phyloP scores from a whole-genome alignment of 1,140 invertebrate species.

The Brachionus rubens region DNA sequence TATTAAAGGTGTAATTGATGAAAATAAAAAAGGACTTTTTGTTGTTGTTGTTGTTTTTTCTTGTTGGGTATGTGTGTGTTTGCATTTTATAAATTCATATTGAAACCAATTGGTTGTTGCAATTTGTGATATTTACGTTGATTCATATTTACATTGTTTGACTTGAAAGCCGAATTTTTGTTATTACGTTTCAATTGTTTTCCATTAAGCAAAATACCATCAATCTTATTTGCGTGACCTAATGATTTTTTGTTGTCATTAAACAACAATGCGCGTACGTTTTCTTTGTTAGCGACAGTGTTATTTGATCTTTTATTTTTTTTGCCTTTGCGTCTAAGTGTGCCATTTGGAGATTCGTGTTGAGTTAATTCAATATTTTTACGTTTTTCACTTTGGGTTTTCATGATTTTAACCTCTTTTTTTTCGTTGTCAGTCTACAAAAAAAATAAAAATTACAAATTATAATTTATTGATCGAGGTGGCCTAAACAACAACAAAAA shows the following conservation, averaged over 20 bases:
- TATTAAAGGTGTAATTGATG: no score
- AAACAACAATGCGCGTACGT: background rate
- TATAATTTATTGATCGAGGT: no score
- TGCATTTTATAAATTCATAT: background rate
- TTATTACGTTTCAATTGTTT: conserved; percentile 22
- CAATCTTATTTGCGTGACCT: background rate
- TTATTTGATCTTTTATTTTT: conserved; percentile 5
- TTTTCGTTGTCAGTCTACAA: background rate
- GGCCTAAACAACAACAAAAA: no score
- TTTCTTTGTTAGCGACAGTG: background rate
- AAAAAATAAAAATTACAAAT: background rate
- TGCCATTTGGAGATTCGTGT: background rate
- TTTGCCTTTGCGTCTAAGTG: conserved; percentile 26
- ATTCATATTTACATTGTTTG: conserved; percentile 26
- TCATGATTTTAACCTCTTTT: background rate
- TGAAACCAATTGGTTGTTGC: background rate
- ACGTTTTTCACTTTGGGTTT: background rate
- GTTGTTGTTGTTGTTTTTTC: no score
- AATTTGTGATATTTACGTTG: conserved; percentile 33
- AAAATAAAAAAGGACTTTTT: no score
- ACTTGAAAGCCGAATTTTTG: conserved; percentile 22
- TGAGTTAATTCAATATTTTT: background rate
- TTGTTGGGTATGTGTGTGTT: no score
- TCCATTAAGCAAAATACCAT: background rate
- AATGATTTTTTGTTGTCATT: background rate